Base-by-base conservation (phyloP, 1,140 invertebrate species). In the Muscidifurax raptorellus region DNA sequence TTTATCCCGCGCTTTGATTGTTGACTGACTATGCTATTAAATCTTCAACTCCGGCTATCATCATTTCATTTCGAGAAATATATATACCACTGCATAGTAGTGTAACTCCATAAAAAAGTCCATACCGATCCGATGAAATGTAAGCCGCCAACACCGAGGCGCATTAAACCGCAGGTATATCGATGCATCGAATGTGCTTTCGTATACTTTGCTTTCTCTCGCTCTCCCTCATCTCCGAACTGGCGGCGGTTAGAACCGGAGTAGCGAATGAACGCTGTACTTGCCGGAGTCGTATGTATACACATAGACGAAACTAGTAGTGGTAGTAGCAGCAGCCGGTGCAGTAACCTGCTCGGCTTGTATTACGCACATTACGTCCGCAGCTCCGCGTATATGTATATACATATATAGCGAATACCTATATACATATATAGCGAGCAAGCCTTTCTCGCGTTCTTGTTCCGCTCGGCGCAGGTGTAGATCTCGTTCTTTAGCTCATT, bases 251-350 rank as follows among this genome's bases (percentile, higher is more conserved):
- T 64, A 69, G 3, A 77, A 77, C 28, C 59, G 74, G 64, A 78
- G n/a, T n/a, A n/a, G 82, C 82, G 82, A 83, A 71, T 32, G 75
- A 79, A 83, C 75, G 67, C 22, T 59, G 52, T 66, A 79, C 82
- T 79, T 83, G 82, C 7, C 82, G 36, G 72, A n/a, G 66, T 9
- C 9, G 27, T 30, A 2, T 47, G 67, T n/a, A n/a, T n/a, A n/a
- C n/a, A n/a, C n/a, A n/a, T n/a, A n/a, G n/a, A n/a, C n/a, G n/a
- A n/a, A n/a, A n/a, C n/a, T 40, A 30, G 80, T 32, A 72, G 28
- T 28, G 27, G 25, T 40, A 32, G 4, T 27, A 36, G 15, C 13
- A 28, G 67, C 7, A 5, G 27, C 27, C 4, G 25, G 67, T 12
- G 67, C 10, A 40, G 36, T 76, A 76, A 32, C 44, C 47, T 72